A percentile compares a stretch with the other conserved stretches of the same genome.
Evolutionary conservation across 2,888 invertebrate genomes (phyloP).

Genomic region (Ectemnius lituratus): DNA sequence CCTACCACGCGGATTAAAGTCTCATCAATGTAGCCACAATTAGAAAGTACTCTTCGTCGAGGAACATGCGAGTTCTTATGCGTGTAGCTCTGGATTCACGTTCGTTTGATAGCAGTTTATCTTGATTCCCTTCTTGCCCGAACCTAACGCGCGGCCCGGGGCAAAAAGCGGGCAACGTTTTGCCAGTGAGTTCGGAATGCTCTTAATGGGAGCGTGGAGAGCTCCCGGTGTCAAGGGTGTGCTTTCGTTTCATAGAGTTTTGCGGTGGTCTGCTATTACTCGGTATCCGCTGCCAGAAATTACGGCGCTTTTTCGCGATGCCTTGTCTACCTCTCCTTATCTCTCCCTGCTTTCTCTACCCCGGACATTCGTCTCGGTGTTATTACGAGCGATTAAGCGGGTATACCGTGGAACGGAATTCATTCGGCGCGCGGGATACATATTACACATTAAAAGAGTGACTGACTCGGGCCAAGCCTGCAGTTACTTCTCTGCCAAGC

Average conservation of each 20-base stretch:
- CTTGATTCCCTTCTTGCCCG: slow-evolving; percentile 6
- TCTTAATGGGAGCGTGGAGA: slow-evolving; percentile 4
- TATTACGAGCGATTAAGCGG: slow-evolving; percentile 68
- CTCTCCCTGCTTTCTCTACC: slow-evolving; percentile 7
- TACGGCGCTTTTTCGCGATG: slow-evolving; percentile 53
- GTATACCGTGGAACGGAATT: slow-evolving; percentile 50
- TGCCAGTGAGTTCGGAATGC: slow-evolving; percentile 1
- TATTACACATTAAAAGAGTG: slow-evolving; percentile 60
- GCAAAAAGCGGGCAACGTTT: slow-evolving; percentile 2
- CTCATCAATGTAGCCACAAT: too few species aligned
- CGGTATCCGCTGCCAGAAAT: slow-evolving; percentile 55
- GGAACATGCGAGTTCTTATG: too few species aligned
- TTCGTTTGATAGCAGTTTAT: too few species aligned
- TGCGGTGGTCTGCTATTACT: slow-evolving; percentile 35
- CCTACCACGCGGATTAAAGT: too few species aligned
- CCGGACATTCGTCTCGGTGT: slow-evolving; percentile 62
- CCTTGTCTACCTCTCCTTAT: slow-evolving; percentile 22
- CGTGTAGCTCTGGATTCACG: too few species aligned
- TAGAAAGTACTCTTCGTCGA: too few species aligned
- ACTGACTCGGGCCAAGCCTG: slow-evolving; percentile 52
- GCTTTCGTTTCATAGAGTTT: background rate
- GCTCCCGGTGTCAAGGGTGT: background rate
- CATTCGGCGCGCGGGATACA: slow-evolving; percentile 58
- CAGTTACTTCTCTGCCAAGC: slow-evolving; percentile 54
- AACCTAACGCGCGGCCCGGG: background rate